Evolutionary conservation across 1,140 invertebrate genomes (phyloP).

Genomic region (Drosophila lowei): DNA sequence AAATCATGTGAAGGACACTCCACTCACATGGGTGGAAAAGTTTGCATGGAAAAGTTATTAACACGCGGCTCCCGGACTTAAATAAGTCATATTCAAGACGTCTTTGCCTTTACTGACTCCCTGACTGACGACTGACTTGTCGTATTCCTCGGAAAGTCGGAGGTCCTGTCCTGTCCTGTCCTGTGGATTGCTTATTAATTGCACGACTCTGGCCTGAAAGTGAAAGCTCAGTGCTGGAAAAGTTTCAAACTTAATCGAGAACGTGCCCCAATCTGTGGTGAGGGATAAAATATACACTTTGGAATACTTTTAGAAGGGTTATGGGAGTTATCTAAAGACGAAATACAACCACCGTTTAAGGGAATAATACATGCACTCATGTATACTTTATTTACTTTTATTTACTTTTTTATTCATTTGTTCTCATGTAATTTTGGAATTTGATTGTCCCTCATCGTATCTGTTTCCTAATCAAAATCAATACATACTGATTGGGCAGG

Average conservation of each 20-base stretch:
- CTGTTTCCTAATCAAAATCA: no score
- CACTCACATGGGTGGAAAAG: conserved; percentile 27
- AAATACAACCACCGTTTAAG: no score
- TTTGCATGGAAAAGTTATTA: conserved; percentile 76
- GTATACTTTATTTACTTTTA: no score
- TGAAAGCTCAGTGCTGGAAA: conserved; percentile 35
- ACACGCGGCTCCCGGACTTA: conserved; percentile 63
- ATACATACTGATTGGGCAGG: no score
- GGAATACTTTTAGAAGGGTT: no score
- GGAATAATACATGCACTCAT: no score
- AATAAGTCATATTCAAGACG: conserved; percentile 67
- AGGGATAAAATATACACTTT: background rate
- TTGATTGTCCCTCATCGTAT: no score
- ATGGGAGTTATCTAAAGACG: no score
- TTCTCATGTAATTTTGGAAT: no score
- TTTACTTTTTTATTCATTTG: no score
- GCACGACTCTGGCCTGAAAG: conserved; percentile 30
- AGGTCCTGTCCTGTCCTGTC: background rate
- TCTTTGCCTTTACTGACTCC: conserved; percentile 19
- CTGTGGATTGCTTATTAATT: conserved; percentile 36
- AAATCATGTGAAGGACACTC: conserved; percentile 62
- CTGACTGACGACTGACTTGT: conserved; percentile 39
- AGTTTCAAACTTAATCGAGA: conserved; percentile 6
- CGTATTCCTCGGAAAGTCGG: background rate
- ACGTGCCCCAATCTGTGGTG: background rate